These are phyloP conservation scores for Conus canariensis DNA, from an alignment of 2,888 invertebrate genomes.

Conservation along the genomic window DNA sequence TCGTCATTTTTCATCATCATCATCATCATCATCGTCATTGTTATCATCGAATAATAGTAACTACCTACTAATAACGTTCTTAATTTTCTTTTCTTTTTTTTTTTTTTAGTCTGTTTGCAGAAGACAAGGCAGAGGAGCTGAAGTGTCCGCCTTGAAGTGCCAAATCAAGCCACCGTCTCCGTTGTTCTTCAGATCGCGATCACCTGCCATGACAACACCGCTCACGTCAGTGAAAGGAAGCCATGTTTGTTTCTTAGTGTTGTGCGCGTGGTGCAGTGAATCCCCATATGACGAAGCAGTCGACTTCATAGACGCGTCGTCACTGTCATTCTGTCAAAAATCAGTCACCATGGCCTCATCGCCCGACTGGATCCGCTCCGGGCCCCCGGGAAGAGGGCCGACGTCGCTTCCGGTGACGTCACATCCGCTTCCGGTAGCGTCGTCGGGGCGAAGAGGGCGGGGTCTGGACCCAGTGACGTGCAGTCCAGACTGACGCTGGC, in stretches of 20 bases:
- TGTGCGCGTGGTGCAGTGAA: background rate
- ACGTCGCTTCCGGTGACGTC: constrained; percentile 4
- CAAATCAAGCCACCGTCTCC: background rate
- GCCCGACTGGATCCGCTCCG: background rate
- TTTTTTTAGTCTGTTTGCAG: background rate
- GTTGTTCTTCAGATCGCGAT: background rate
- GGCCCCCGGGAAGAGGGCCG: background rate
- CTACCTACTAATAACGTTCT: background rate
- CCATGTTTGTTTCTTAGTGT: background rate
- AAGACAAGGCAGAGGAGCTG: background rate
- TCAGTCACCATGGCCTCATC: background rate
- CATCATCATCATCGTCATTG: background rate
- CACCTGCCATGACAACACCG: background rate
- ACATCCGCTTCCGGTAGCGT: background rate
- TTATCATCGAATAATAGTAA: background rate
- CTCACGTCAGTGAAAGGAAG: no score
- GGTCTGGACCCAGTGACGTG: background rate
- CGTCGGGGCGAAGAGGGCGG: constrained; percentile 41
- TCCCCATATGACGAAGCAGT: background rate
- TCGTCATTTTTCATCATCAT: background rate
- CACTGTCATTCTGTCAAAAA: background rate
- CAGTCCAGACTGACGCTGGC: constrained; percentile 82
- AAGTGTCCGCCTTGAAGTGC: no score
- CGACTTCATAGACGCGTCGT: background rate
- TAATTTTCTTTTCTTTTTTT: no score